Base-by-base conservation (phyloP, 2,797 vertebrate genomes). In the Hoplostethus mediterraneus region DNA sequence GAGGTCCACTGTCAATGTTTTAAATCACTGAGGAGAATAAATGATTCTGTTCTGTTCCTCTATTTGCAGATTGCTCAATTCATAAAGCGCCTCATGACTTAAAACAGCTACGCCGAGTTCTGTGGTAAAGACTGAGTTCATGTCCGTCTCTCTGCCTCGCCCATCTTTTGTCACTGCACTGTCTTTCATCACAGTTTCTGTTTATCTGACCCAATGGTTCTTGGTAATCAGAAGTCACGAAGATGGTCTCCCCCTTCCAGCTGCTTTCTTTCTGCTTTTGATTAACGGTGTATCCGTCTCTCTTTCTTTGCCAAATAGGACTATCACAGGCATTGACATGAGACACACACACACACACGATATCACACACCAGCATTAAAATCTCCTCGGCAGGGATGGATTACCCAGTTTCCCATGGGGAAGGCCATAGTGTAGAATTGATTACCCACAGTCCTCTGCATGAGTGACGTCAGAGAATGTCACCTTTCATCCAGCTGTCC, bases 381-480 rank as follows among this genome's bases (percentile, higher is more conserved):
- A 42, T 13, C 12, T 28, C 25, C 12, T 8, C 13, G 62, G 11
- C n/a, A 10, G 11, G 7, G 21, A 54, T 36, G 44, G 28, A 45
- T 45, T 44, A 31, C 12, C 53, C 40, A 42, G 8, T 56, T 48
- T 56, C 52, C 38, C 25, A 56, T 17, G 52, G 28, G 36, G 51
- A 14, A 17, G 38, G 51, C 33, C 4, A 8, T 17, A 5, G 61
- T 45, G 52, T 40, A 8, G 33, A 54, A 64, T 31, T 78, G 56
- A 61, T 53, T 14, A 45, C 67, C 55, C 9, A 57, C 52, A 56
- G 53, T 56, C 42, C 64, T 38, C 38, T 30, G 38, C 60, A n/a
- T 44, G 44, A 31, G 21, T 48, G 42, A 61, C 16, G 59, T 61
- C 59, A 47, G 38, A 59, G n/a, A 31, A n/a, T 9, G 52, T 54